These are phyloP conservation scores for Anguilla anguilla DNA, from an alignment of 2,797 vertebrate genomes.

Conservation along the genomic window DNA sequence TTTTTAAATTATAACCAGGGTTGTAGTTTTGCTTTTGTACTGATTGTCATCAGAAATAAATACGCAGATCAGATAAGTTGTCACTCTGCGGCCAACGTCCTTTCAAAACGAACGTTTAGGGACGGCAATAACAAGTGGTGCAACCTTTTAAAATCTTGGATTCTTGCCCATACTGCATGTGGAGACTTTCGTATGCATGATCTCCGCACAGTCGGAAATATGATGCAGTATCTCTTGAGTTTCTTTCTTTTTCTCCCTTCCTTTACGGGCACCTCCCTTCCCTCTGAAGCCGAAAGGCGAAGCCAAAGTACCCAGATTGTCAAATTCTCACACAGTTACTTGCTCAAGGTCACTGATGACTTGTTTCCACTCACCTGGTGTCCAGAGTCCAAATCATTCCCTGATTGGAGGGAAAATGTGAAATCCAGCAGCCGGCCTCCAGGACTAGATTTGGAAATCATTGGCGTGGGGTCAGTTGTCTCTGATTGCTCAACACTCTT, in stretches of 20 bases:
- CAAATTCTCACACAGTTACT: background rate
- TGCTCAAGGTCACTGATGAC: background rate
- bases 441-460: background rate
- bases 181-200: background rate
- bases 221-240: background rate
- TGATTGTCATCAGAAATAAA: background rate
- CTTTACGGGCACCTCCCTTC: background rate
- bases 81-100: background rate
- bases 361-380: background rate
- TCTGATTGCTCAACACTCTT: background rate
- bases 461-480: background rate
- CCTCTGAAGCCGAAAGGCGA: background rate
- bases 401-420: background rate
- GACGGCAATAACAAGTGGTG: background rate
- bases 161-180: background rate
- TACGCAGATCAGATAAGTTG: background rate
- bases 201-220: background rate
- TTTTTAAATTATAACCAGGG: no score
- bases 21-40: background rate
- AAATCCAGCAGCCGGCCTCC: background rate
- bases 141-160: background rate
- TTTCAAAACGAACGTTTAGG: background rate
- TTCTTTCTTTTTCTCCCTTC: background rate
- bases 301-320: no score
- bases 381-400: background rate